Evolutionary conservation across 2,888 invertebrate species (phyloP).

Genomic region (Steromphala cineraria): DNA sequence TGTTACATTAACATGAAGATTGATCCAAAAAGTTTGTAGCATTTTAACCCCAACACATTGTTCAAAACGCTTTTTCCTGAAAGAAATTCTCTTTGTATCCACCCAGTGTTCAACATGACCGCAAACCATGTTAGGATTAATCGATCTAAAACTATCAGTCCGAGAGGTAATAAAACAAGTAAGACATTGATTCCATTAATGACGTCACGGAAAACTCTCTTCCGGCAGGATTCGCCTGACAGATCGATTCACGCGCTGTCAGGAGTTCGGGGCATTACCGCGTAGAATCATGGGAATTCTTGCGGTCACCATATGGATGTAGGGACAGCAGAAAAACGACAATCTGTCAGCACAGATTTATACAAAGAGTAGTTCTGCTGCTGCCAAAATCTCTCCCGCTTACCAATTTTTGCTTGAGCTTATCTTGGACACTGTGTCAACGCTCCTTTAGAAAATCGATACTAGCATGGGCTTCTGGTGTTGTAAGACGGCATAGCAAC

Average conservation of each 20-base stretch:
- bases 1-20: too few species aligned
- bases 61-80: too few species aligned
- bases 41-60: too few species aligned
- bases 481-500: constrained; percentile 13
- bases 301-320: not conserved
- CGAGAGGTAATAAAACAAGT: not conserved
- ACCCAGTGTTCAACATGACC: too few species aligned
- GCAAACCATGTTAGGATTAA: too few species aligned
- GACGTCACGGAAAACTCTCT: constrained; percentile 1
- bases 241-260: not conserved
- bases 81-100: too few species aligned
- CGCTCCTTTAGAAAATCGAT: constrained; percentile 6
- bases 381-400: not conserved
- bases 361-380: not conserved
- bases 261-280: not conserved
- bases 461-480: not conserved
- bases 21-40: too few species aligned
- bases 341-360: not conserved
- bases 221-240: not conserved
- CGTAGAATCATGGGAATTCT: not conserved
- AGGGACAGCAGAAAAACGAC: not conserved
- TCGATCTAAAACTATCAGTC: too few species aligned
- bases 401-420: not conserved
- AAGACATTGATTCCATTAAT: not conserved
- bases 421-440: not conserved